Conservation (phyloP, 2,888 invertebrate species). For the Drosophila nr. medialis region DNA sequence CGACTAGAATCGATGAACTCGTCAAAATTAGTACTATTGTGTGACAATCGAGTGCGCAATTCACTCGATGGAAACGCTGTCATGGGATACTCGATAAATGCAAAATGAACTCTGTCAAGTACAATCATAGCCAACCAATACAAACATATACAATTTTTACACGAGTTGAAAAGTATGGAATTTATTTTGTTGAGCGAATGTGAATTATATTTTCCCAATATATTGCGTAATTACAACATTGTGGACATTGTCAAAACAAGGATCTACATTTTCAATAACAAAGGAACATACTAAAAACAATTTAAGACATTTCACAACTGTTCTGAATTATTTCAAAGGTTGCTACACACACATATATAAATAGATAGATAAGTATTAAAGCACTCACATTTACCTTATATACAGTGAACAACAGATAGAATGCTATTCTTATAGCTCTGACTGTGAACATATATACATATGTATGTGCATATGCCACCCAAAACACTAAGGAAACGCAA, state of each 20-base stretch:
- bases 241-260: conserved; percentile 31
- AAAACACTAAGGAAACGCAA: conserved; percentile 38
- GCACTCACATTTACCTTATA: conserved; percentile 5
- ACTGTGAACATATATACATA: conserved; percentile 15
- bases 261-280: conserved; percentile 20
- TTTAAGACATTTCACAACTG: conserved; percentile 59
- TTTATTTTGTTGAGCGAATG: conserved; percentile 61
- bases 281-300: conserved; percentile 17
- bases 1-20: background rate
- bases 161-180: conserved; percentile 75
- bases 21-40: background rate
- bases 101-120: conserved; percentile 25
- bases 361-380: conserved; percentile 13
- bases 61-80: conserved; percentile 2
- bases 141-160: conserved; percentile 53
- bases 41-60: conserved; percentile 3
- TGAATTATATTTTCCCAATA: conserved; percentile 48
- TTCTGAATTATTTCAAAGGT: conserved; percentile 63
- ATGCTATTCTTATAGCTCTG: conserved; percentile 45
- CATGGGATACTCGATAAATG: conserved; percentile 31
- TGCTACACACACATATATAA: conserved; percentile 24
- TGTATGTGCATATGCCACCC: conserved; percentile 30
- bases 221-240: conserved; percentile 41
- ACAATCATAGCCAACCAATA: conserved; percentile 34
- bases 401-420: conserved; percentile 41